Percentiles rank a stretch among this genome's conserved stretches.
phyloP scores from a whole-genome alignment of 2,888 invertebrate species.

The Drosophila testacea region DNA sequence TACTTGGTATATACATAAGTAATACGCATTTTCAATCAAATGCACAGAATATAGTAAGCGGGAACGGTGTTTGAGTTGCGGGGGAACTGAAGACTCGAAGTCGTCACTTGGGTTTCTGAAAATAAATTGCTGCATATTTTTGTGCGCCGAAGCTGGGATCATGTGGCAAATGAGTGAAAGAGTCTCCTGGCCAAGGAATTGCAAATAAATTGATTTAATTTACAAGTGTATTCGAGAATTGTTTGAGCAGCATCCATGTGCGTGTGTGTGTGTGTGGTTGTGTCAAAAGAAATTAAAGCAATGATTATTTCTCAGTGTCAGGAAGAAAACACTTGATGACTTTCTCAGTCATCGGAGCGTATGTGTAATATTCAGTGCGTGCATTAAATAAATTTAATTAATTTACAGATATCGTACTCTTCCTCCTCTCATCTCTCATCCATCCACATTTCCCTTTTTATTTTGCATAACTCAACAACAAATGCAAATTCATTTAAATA shows the following conservation, averaged over 20 bases:
- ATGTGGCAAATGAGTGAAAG: conserved; percentile 48
- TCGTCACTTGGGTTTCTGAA: conserved; percentile 56
- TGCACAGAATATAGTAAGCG: conserved; percentile 25
- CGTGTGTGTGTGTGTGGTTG: conserved; percentile 25
- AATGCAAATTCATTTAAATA: conserved; percentile 65
- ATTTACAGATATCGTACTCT: conserved; percentile 47
- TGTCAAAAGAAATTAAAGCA: conserved; percentile 75
- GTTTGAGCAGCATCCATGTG: conserved; percentile 23
- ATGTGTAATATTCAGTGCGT: conserved; percentile 34
- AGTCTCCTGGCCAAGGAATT: conserved; percentile 57
- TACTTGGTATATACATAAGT: conserved; percentile 63
- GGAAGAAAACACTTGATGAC: conserved; percentile 41
- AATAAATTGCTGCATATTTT: conserved; percentile 80
- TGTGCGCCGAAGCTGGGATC: conserved; percentile 35
- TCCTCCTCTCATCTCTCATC: neutral
- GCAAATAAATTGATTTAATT: conserved; percentile 78
- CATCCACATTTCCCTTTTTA: conserved; percentile 2
- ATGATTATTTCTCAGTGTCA: conserved; percentile 51
- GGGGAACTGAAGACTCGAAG: conserved; percentile 29
- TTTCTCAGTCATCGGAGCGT: conserved; percentile 42
- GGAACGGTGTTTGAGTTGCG: neutral
- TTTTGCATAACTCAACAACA: conserved; percentile 56
- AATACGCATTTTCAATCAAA: conserved; percentile 76
- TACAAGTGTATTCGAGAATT: conserved; percentile 64
- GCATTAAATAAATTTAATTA: conserved; percentile 67